Evolutionary conservation across 2,888 invertebrate genomes (phyloP), one percentile per base, ranked within the genome.

Genomic region (Drosophila gaucha): DNA sequence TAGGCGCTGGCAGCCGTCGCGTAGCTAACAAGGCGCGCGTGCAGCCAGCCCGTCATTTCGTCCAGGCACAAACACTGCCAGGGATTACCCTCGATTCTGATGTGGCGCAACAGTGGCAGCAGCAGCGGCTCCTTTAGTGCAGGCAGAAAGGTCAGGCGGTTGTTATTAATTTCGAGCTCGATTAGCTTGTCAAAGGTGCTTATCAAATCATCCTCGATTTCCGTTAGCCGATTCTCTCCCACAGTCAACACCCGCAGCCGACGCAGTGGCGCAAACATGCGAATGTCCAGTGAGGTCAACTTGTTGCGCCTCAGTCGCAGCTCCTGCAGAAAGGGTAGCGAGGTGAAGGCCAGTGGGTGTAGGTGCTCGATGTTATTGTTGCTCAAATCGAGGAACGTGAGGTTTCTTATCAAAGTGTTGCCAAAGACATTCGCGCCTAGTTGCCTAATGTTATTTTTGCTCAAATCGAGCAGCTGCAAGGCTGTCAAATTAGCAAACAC

Each of bases 1-100:
- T 88, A 90, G 31, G 73, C 82, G 54, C 82, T 90, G 6, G 58
- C 56, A 5, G 73, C 33, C 0, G 83, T 77, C 5, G 86, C 66
- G 54, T 89, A 91, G 16, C 74, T 64, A 18, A 90, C 72, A 0
- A 72, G 59, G 4, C 63, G 78, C 1, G 12, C 14, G n/a, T 85
- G 76, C 22, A 90, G 57, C 80, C 85, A 90, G n/a, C 56, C 38
- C 1, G 88, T 66, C 10, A 91, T 58, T 31, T 82, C 88, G 55
- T 91, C 78, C 39, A 90, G 76, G 51, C 91, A 91, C 1, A 76
- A 65, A 55, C 91, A 91, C 60, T 91, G 91, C 91, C 91, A 91
- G 1, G 91, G 91, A 70, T 91, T 91, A 2, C 89, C 91, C 62
- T 91, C 90, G 24, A 91, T 64, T 12, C 83, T 68, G 2, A 89